Conservation (phyloP, 2,113 vertebrate genomes). For the Saccopteryx leptura region DNA sequence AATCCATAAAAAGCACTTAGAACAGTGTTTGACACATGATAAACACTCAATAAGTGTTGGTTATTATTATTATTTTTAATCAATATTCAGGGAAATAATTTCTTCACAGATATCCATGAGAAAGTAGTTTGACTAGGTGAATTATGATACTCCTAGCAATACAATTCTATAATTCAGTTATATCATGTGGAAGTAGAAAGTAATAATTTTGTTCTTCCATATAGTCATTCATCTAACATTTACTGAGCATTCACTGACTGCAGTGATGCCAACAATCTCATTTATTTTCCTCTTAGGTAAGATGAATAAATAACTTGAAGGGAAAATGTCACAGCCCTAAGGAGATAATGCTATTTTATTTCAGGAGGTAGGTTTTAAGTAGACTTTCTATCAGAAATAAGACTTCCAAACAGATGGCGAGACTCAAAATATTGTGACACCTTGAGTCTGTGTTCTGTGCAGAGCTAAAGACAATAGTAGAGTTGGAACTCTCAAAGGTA, state of each 20-base stretch:
- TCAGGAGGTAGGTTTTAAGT: slow-evolving; percentile 47
- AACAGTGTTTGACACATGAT: neutral
- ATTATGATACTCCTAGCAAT: slow-evolving; percentile 21
- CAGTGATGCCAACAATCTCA: slow-evolving; percentile 58
- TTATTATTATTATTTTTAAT: slow-evolving; percentile 20
- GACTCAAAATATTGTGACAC: slow-evolving; percentile 69
- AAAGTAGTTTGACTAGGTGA: slow-evolving; percentile 57
- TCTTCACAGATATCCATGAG: slow-evolving; percentile 74
- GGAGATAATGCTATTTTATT: slow-evolving; percentile 57
- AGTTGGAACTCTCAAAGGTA: slow-evolving; percentile 61
- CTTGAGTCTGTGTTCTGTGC: slow-evolving; percentile 70
- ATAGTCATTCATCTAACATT: slow-evolving; percentile 11
- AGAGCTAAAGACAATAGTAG: slow-evolving; percentile 65
- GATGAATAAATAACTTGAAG: slow-evolving; percentile 60
- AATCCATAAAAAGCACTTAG: neutral
- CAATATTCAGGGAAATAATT: slow-evolving; percentile 57
- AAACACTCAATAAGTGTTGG: neutral
- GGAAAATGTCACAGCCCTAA: slow-evolving; percentile 50
- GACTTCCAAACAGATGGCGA: slow-evolving; percentile 54
- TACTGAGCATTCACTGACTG: slow-evolving; percentile 20
- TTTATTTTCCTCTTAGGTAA: slow-evolving; percentile 47
- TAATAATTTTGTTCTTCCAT: slow-evolving; percentile 33
- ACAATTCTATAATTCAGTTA: slow-evolving; percentile 43
- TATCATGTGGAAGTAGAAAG: slow-evolving; percentile 38
- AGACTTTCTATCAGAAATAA: slow-evolving; percentile 69